Conservation (phyloP, 2,888 invertebrate genomes). For the Cerceris rybyensis region DNA sequence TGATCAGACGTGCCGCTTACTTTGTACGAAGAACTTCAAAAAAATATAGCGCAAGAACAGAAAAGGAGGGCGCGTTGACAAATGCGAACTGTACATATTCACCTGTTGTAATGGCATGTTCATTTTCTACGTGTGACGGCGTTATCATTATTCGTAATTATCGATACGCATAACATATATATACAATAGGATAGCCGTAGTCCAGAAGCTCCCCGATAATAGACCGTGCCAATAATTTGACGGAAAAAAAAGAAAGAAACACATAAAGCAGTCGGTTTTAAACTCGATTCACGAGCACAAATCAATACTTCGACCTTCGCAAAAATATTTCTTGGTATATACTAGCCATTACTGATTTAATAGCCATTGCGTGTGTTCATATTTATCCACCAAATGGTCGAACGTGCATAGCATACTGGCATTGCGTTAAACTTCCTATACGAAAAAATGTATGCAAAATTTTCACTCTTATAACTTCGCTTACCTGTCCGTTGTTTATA, state of each 20-base stretch:
- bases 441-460: constrained; percentile 14
- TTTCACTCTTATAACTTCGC: constrained; percentile 16
- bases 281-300: constrained; percentile 12
- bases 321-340: constrained; percentile 7
- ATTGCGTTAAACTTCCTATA: neutral
- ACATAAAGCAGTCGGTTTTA: constrained; percentile 25
- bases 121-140: constrained; percentile 67
- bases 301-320: constrained; percentile 30
- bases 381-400: neutral
- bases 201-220: constrained; percentile 72
- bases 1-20: neutral
- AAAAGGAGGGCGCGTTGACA: constrained; percentile 32
- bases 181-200: constrained; percentile 72
- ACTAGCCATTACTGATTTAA: constrained; percentile 12
- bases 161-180: constrained; percentile 71
- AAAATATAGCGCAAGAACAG: constrained; percentile 15
- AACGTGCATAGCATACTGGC: too few relatives aligned
- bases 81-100: constrained; percentile 60
- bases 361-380: constrained; percentile 3
- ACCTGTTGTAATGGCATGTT: constrained; percentile 77
- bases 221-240: constrained; percentile 64
- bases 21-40: constrained; percentile 6
- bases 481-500: constrained; percentile 34
- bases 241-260: constrained; percentile 31
- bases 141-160: constrained; percentile 75